Evolutionary conservation across 92 coral and sea anemone genomes (phyloP).

Genomic region (Plumapathes pennacea): DNA sequence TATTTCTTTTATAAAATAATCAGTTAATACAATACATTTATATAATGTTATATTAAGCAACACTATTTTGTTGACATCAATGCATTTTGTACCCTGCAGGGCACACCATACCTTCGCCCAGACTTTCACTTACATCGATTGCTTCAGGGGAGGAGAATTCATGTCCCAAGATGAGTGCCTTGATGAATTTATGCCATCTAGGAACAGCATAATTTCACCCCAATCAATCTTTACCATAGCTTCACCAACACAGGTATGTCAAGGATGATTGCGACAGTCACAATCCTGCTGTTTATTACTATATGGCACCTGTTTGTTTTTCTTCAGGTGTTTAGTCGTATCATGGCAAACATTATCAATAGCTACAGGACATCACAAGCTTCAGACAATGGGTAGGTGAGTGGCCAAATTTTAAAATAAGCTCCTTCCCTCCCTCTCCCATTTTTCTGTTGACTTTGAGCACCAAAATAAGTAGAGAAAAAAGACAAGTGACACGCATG

Average conservation of each 20-base stretch:
- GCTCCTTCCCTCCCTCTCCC: too few relatives aligned
- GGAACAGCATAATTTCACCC: not conserved
- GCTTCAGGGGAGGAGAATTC: slow-evolving; percentile 68
- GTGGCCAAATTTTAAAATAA: too few relatives aligned
- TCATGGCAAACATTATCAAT: slow-evolving; percentile 67
- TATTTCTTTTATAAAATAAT: too few relatives aligned
- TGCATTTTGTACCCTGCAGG: too few relatives aligned
- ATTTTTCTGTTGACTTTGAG: too few relatives aligned
- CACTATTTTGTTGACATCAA: too few relatives aligned
- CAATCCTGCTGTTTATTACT: not conserved
- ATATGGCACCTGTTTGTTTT: not conserved
- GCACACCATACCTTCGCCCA: too few relatives aligned
- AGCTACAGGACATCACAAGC: slow-evolving; percentile 49
- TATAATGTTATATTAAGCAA: too few relatives aligned
- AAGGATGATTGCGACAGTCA: not conserved
- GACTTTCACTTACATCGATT: slow-evolving; percentile 85
- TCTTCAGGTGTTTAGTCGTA: slow-evolving; percentile 66
- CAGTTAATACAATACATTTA: too few relatives aligned
- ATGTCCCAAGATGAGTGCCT: slow-evolving; percentile 49
- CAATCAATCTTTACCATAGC: slow-evolving; percentile 40
- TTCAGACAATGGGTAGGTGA: slow-evolving; percentile 45
- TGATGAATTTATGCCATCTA: slow-evolving; percentile 23
- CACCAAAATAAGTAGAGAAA: too few relatives aligned
- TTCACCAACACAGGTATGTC: slow-evolving; percentile 67
- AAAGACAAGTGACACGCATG: too few relatives aligned